Evolutionary conservation across 2,113 vertebrate species (phyloP), one percentile per base, ranked within the genome.

Genomic region (Crotalus horridus): DNA sequence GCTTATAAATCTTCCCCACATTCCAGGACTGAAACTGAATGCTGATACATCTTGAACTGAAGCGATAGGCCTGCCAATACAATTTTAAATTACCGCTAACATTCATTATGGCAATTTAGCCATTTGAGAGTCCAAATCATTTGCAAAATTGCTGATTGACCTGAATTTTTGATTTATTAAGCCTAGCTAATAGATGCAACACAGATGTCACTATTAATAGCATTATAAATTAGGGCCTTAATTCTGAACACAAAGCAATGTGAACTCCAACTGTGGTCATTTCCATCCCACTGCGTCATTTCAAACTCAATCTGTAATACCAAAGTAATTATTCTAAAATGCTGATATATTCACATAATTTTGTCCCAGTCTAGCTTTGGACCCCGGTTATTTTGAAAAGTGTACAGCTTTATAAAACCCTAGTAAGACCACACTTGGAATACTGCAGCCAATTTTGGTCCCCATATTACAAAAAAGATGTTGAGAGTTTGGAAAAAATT

Each of bases 101-200:
- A 96, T 92, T 61, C 0, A 92, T 95, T 86, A 17, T 61, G 0
- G 0, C 86, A 95, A 93, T 93, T 92, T 95, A 93, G 91, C 3
- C 91, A 87, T 94, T 95, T 94, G 87, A 94, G 96, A 93, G 39
- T 89, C 89, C 90, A 46, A 94, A 96, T 96, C 90, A 95, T 95
- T 94, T 90, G 15, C 6, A 96, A 93, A 96, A 90, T 92, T 94
- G 69, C 51, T 94, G 85, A 96, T 86, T 97, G 87, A 95, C 64
- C 17, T 94, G 87, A 6, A 93, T 93, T 91, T 95, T 97, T 96
- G 17, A 96, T 95, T 95, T 96, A 95, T 95, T 96, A 96, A 93
- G 93, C 92, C 23, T 85, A 95, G 15, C 74, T 95, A 96, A 94
- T 94, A 64, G 56, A 95, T 93, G 91, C n/a, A 93, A 39, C 90